These are phyloP conservation scores for Tylochromis polylepis DNA, from an alignment of 2,113 vertebrate species.

Conservation along the genomic window DNA sequence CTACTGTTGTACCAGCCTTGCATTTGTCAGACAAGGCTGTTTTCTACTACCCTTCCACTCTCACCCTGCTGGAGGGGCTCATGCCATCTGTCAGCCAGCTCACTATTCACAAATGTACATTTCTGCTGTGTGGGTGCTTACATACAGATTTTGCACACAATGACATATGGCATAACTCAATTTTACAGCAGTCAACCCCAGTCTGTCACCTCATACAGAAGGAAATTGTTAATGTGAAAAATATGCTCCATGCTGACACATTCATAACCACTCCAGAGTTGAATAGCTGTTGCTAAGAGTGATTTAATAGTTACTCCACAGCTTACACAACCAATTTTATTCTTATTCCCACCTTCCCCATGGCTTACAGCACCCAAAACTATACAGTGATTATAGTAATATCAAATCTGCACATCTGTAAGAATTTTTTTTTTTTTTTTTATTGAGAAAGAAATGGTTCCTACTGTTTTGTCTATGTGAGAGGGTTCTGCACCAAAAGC, in stretches of 20 bases:
- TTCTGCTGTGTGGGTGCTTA: slow-evolving; percentile 37
- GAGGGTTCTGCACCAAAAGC: not conserved
- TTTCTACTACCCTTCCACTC: not conserved
- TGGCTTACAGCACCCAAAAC: not conserved
- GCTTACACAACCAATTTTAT: slow-evolving; percentile 21
- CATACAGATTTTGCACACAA: slow-evolving; percentile 48
- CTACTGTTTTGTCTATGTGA: not conserved
- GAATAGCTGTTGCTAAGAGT: slow-evolving; percentile 21
- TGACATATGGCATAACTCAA: slow-evolving; percentile 44
- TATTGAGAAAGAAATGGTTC: not conserved
- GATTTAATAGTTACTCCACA: slow-evolving; percentile 38
- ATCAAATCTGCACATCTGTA: slow-evolving; percentile 31
- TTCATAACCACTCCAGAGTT: slow-evolving; percentile 32
- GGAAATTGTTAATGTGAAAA: slow-evolving; percentile 48
- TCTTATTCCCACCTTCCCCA: not conserved
- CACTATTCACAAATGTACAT: slow-evolving; percentile 39
- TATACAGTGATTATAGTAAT: not conserved
- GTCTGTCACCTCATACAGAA: slow-evolving; percentile 38
- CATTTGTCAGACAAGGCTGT: not conserved
- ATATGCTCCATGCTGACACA: slow-evolving; percentile 36
- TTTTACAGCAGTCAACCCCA: slow-evolving; percentile 50
- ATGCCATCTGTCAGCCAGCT: slow-evolving; percentile 11
- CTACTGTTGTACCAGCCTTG: not conserved
- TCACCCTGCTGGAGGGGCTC: not conserved
- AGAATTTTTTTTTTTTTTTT: not conserved